Conservation (phyloP, 2,888 invertebrate genomes). For the Harmothoe impar region DNA sequence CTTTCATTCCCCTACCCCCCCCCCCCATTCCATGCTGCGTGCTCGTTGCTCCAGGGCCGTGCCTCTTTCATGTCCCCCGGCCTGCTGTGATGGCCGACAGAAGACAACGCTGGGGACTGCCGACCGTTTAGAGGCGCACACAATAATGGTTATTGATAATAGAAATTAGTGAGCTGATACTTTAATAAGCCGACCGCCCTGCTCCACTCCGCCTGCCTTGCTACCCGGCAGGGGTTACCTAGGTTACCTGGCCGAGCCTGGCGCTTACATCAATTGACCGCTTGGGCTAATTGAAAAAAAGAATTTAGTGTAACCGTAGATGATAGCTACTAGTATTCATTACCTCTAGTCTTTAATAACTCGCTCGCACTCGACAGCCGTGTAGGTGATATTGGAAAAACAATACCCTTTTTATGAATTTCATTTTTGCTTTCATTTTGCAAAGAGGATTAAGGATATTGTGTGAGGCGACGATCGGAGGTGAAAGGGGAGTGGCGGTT, state of each 20-base stretch:
- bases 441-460: conserved; percentile 33
- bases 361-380: background rate
- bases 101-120: background rate
- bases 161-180: conserved; percentile 33
- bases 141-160: conserved; percentile 42
- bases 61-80: background rate
- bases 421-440: conserved; percentile 26
- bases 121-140: background rate
- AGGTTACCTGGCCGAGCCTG: background rate
- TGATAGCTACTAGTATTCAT: conserved; percentile 1
- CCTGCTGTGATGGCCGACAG: background rate
- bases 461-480: background rate
- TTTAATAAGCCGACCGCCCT: background rate
- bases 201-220: background rate
- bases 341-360: conserved; percentile 27
- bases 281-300: background rate
- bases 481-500: background rate
- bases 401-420: conserved; percentile 36
- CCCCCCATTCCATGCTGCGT: background rate
- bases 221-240: background rate
- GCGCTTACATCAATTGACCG: conserved; percentile 1
- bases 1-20: background rate
- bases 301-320: background rate
- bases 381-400: background rate
- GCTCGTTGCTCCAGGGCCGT: conserved; percentile 1